A percentile compares a stretch with the other conserved stretches of the same genome.
phyloP scores from a whole-genome alignment of 64 coral and sea anemone species.

The Montipora capricornis region DNA sequence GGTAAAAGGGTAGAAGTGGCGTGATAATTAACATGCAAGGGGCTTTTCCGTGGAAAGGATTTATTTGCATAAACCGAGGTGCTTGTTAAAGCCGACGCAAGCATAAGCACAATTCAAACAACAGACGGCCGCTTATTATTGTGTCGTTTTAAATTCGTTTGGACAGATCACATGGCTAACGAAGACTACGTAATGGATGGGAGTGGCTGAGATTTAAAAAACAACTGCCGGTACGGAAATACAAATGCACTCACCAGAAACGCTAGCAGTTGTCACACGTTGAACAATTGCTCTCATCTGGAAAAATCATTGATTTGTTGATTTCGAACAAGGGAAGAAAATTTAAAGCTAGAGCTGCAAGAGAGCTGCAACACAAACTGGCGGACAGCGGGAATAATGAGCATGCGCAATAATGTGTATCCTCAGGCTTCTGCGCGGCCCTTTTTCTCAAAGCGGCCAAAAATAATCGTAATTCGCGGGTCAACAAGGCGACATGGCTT shows the following conservation, averaged over 20 bases:
- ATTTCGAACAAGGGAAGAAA: no score
- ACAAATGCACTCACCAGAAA: slow-evolving; percentile 78
- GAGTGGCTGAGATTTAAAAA: neutral
- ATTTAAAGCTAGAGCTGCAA: no score
- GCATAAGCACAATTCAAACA: no score
- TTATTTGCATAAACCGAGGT: no score
- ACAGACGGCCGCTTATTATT: no score
- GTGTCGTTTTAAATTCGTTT: no score
- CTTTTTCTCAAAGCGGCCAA: neutral
- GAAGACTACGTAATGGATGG: neutral
- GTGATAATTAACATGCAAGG: no score
- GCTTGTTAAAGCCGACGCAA: no score
- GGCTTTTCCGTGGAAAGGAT: no score
- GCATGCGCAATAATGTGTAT: slow-evolving; percentile 3
- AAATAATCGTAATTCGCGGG: neutral
- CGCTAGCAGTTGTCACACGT: slow-evolving; percentile 91
- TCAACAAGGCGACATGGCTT: slow-evolving; percentile 68
- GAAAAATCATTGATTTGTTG: no score
- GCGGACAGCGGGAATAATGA: neutral
- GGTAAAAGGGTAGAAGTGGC: no score
- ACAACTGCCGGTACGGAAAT: neutral
- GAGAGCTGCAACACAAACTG: no score
- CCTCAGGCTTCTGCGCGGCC: slow-evolving; percentile 2
- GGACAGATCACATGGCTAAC: neutral
- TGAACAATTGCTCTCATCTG: slow-evolving; percentile 93